Conservation (phyloP, 1,140 invertebrate species). For the Ips nitidus region DNA sequence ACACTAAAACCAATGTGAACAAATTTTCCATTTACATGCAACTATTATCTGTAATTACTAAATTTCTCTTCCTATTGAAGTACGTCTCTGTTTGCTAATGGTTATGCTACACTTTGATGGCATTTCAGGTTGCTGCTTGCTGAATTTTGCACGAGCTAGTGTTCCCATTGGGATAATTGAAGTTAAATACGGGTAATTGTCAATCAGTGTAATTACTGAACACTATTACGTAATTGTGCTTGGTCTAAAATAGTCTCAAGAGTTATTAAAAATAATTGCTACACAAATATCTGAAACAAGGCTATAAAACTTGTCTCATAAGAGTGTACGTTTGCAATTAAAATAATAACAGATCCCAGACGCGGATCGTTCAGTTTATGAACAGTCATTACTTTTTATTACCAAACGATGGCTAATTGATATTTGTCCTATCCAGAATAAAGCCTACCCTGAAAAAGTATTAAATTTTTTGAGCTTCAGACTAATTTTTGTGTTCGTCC, state of each 20-base stretch:
- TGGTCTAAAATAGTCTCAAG: not conserved
- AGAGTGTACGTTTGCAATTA: slow-evolving; percentile 33
- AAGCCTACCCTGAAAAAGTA: not conserved
- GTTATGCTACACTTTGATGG: slow-evolving; percentile 1
- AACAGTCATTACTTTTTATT: slow-evolving; percentile 19
- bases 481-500: not conserved
- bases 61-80: not conserved
- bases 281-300: slow-evolving; percentile 10
- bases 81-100: slow-evolving; percentile 2
- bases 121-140: not conserved
- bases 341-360: slow-evolving; percentile 31
- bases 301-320: slow-evolving; percentile 17
- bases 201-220: not conserved
- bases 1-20: too few species aligned
- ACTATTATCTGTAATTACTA: not conserved
- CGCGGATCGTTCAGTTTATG: slow-evolving; percentile 19
- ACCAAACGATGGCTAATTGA: slow-evolving; percentile 12
- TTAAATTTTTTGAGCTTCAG: not conserved
- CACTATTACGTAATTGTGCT: not conserved
- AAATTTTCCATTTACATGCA: too few species aligned
- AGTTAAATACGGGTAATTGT: slow-evolving; percentile 2
- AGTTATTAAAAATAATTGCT: slow-evolving; percentile 5
- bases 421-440: not conserved
- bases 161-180: slow-evolving; percentile 2
- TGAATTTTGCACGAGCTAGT: not conserved